Base-by-base conservation (phyloP, 2,888 invertebrate genomes). In the Agapetus fuscipes region DNA sequence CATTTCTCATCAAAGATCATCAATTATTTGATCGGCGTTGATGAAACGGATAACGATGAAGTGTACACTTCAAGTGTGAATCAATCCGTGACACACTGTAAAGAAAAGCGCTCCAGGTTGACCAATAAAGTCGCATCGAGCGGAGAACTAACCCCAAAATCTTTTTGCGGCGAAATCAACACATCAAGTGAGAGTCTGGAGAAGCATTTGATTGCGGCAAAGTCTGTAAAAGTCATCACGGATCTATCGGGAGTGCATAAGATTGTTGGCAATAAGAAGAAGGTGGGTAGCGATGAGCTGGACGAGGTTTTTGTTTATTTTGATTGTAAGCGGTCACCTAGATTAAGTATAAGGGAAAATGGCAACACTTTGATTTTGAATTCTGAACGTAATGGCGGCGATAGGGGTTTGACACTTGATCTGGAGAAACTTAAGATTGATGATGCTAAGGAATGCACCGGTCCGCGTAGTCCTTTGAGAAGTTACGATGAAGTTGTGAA, bases 151-250 rank as follows among this genome's bases (percentile, higher is more conserved):
- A 62, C 61, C 37, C 70, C 69, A 0, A 66, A 66, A 56, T 56
- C 65, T 50, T 71, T 68, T 24, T 70, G 64, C 52, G 37, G 39
- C n/a, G 48, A 48, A 26, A 17, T 26, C 5, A 43, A 41, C 37
- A 30, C 48, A 35, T 46, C 48, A 40, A 49, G 47, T 38, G 20
- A 56, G 54, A 63, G 0, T 58, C 64, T 0, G 40, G 59, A 0
- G n/a, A 59, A 55, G 0, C 67, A 69, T 45, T 67, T 76, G 24
- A n/a, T n/a, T n/a, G 83, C 83, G 0, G 83, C 83, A 2, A 82
- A 82, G 58, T 82, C 83, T 0, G 81, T 84, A 10, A 80, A 84
- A 62, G 77, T 83, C 17, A 67, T 80, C 52, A 76, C 75, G 32
- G 71, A 71, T 38, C 60, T 52, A 30, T 51, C 50, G 0, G 68